Evolutionary conservation across 2,797 vertebrate genomes (phyloP).

Genomic region (Dicrostonyx torquatus): DNA sequence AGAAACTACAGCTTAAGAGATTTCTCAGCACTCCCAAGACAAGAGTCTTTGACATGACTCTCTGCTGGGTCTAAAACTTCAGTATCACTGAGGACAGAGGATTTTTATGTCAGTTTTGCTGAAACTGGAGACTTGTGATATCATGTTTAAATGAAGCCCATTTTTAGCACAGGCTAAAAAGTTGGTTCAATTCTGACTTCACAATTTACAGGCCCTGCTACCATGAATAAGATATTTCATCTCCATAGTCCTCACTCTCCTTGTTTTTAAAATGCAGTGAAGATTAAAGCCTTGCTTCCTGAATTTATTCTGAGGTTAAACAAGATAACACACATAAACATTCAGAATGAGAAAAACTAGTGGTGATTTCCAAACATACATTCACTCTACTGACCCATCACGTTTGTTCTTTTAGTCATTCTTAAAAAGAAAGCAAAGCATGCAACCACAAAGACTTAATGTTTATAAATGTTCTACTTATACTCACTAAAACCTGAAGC

Average conservation of each 20-base stretch:
- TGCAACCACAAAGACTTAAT: background rate
- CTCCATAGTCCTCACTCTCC: background rate
- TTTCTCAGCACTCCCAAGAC: background rate
- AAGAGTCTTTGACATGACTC: background rate
- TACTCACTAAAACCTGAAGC: slow-evolving; percentile 8
- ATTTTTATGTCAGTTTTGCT: background rate
- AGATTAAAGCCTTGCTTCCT: background rate
- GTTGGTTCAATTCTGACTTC: background rate
- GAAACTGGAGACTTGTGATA: background rate
- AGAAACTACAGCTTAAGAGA: background rate
- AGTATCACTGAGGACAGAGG: background rate
- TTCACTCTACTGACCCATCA: background rate
- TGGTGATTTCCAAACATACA: background rate
- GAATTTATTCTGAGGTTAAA: background rate
- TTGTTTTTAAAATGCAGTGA: background rate
- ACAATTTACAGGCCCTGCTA: background rate
- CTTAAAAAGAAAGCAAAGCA: slow-evolving; percentile 5
- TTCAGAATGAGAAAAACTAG: background rate
- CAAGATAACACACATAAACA: background rate
- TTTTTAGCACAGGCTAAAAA: background rate
- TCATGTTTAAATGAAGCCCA: background rate
- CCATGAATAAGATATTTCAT: background rate
- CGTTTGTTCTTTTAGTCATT: background rate
- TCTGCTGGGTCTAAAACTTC: background rate
- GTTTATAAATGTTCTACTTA: background rate